Evolutionary conservation across 92 coral and sea anemone species (phyloP), one percentile per base, ranked within the genome.

Genomic region (Pocillopora meandrina): DNA sequence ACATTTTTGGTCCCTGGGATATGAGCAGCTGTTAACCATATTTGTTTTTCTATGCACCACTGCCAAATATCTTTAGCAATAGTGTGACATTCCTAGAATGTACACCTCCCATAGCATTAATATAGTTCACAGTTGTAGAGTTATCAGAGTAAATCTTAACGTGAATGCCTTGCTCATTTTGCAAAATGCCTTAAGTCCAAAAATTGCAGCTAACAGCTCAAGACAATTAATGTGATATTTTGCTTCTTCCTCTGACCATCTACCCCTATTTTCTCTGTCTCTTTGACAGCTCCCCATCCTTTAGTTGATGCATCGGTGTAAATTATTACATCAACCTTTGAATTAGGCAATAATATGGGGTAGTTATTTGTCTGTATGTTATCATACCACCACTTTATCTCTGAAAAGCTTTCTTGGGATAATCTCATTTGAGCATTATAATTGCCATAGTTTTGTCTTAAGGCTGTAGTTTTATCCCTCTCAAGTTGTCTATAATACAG

Each of bases 281-380:
- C 65, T 35, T 49, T 72, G 47, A 87, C 90, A 64, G 90, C 83
- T 57, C 86, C 86, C 86, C 82, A 81, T 65, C 81, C 86, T 55
- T 78, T 82, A 35, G 72, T 87, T 57, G 90, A 87, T 15, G 80
- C 91, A 77, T 88, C 91, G 56, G 91, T 86, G 17, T 83, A 72
- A 61, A 76, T 63, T 49, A 78, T 77, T 57, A 85, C 26, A 77
- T 76, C 83, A 65, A 84, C 80, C 56, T 84, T 77, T 77, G 83
- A 84, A 62, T 76, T 84, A 49, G 82, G 70, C 56, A 77, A 67
- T 23, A 67, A 52, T 42, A 79, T 58, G 77, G 82, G 71, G 88
- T n/a, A n/a, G n/a, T n/a, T n/a, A n/a, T n/a, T n/a, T n/a, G n/a
- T n/a, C n/a, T n/a, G n/a, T n/a, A n/a, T n/a, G n/a, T n/a, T n/a